Conservation (phyloP, 1,140 invertebrate genomes). For the Zophobas atratus region DNA sequence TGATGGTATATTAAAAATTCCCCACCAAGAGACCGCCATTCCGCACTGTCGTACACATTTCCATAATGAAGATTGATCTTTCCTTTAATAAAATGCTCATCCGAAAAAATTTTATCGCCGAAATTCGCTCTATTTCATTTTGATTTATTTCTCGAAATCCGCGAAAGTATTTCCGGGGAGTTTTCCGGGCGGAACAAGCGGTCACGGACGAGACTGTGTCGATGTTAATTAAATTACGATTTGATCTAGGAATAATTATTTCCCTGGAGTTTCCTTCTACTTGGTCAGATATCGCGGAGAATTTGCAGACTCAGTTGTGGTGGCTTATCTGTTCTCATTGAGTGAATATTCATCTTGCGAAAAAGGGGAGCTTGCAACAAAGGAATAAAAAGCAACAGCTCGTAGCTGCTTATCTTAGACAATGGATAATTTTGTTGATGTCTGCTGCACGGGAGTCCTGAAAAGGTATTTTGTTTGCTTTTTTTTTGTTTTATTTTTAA, state of each 20-base stretch:
- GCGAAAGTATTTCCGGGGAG: conserved; percentile 6
- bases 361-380: not conserved
- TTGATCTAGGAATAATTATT: conserved; percentile 17
- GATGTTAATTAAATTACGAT: conserved; percentile 15
- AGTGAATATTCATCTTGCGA: conserved; percentile 10
- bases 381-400: not conserved
- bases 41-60: not conserved
- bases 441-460: too few species aligned
- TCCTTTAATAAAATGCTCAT: not conserved
- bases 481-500: too few species aligned
- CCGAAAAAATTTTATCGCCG: not conserved
- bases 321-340: not conserved
- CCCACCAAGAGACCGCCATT: not conserved
- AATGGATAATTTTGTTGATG: too few species aligned
- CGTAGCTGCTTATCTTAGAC: too few species aligned
- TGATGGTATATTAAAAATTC: too few species aligned
- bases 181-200: not conserved
- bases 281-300: conserved; percentile 4
- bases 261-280: not conserved
- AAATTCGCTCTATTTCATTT: not conserved
- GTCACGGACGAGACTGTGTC: not conserved
- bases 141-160: conserved; percentile 8
- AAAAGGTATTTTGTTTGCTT: too few species aligned
- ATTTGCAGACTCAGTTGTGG: not conserved
- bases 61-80: not conserved